Evolutionary conservation across 2,888 invertebrate species (phyloP), one percentile per base, ranked within the genome.

Genomic region (Phyllotreta striolata): DNA sequence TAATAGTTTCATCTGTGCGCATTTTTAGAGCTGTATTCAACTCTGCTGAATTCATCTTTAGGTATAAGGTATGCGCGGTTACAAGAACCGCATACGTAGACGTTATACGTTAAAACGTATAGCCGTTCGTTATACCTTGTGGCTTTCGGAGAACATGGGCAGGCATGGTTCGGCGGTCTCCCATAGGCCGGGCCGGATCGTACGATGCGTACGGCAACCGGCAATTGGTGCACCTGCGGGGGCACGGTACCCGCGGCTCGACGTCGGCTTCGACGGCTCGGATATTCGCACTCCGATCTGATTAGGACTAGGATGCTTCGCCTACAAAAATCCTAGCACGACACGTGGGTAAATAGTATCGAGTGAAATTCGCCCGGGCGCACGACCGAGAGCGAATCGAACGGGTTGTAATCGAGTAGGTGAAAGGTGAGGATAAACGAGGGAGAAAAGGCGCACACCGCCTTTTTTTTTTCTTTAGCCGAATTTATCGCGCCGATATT

Each of bases 311-410:
- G 52, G 52, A 52, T 52, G 38, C 38, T 52, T 13, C 34, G 39
- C 52, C 38, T 52, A 52, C 35, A 52, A 10, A 38, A 52, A 13
- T 38, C 52, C 38, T n/a, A 52, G 52, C 34, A 38, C 34, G 39
- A 52, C 52, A 52, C 52, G 52, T 52, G 52, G 52, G 39, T 52
- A 49, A 49, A 49, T 37, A 49, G 49, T 49, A 49, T 49, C 37
- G 39, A 52, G 52, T 52, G 52, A 52, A 52, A 24, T 24, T 24
- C 24, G 24, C 2, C 24, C 4, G 4, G 24, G 24, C 24, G 24
- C 24, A 24, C 24, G 24, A 24, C 24, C 4, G n/a, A n/a, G n/a
- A 24, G 24, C 24, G 24, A 24, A 24, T 4, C 24, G 24, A 24
- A 24, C n/a, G n/a, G n/a, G n/a, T n/a, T n/a, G n/a, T 24, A 24